Evolutionary conservation across 2,888 invertebrate genomes (phyloP).

Genomic region (Nephrotoma guestfalica): DNA sequence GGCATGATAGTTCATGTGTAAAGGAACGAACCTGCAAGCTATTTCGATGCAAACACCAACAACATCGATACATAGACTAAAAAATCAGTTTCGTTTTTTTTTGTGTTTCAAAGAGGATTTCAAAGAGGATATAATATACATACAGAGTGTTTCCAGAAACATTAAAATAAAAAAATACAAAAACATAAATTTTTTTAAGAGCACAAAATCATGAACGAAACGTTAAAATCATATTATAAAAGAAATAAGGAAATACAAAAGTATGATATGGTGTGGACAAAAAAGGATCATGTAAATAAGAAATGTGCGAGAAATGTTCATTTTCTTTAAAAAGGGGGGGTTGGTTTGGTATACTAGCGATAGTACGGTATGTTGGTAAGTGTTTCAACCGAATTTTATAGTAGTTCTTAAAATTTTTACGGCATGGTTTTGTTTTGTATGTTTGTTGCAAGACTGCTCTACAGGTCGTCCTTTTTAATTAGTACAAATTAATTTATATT

Average conservation of each 20-base stretch:
- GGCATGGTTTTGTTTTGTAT: neutral
- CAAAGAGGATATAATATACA: conserved; percentile 5
- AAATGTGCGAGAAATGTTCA: neutral
- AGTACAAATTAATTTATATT: neutral
- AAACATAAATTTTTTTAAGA: conserved; percentile 8
- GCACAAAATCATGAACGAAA: conserved; percentile 1
- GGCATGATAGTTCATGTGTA: conserved; percentile 57
- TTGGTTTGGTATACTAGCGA: neutral
- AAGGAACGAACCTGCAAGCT: conserved; percentile 44
- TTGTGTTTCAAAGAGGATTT: neutral
- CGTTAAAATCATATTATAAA: neutral
- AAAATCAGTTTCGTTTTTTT: neutral
- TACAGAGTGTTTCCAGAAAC: conserved; percentile 10
- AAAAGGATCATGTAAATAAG: neutral
- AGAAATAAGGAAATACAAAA: neutral
- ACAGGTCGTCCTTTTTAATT: neutral
- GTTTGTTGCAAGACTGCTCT: neutral
- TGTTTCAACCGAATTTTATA: neutral
- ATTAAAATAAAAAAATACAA: conserved; percentile 10
- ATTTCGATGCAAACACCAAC: conserved; percentile 30
- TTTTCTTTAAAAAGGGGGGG: neutral
- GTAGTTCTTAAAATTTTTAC: neutral
- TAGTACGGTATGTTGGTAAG: neutral
- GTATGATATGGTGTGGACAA: neutral
- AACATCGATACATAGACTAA: conserved; percentile 17